These are phyloP conservation scores for Ophonus ardosiacus DNA, from an alignment of 2,888 invertebrate genomes.

Conservation along the genomic window DNA sequence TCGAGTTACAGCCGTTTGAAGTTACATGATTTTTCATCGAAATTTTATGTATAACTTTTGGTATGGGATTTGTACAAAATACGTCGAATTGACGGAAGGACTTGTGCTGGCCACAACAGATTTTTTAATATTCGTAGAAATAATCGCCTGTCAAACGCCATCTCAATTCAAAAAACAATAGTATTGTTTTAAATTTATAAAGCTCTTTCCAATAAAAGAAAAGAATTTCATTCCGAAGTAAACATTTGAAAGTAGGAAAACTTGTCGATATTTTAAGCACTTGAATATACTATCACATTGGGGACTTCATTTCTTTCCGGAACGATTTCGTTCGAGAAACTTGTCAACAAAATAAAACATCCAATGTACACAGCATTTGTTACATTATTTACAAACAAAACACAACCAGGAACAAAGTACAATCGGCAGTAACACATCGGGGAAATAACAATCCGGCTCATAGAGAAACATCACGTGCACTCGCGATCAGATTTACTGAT, in stretches of 20 bases:
- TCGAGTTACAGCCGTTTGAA: no score
- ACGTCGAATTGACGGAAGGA: no score
- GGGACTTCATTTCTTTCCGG: constrained; percentile 1
- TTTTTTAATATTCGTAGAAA: no score
- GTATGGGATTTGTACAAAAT: no score
- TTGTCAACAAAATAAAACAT: constrained; percentile 23
- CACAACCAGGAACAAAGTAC: neutral
- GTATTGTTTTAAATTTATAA: neutral
- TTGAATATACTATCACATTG: neutral
- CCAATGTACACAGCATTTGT: constrained; percentile 9
- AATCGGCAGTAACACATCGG: constrained; percentile 1
- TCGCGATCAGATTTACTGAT: neutral
- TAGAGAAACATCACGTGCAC: neutral
- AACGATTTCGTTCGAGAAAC: neutral
- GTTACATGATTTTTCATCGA: no score
- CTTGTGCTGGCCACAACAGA: no score
- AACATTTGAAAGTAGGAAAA: neutral
- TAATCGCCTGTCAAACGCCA: no score
- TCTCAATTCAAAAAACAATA: no score
- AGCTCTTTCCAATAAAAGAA: neutral
- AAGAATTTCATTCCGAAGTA: neutral
- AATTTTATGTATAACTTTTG: no score
- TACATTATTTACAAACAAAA: constrained; percentile 27
- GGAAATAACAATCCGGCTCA: constrained; percentile 2
- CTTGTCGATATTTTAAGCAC: neutral